A percentile compares a stretch with the other conserved stretches of the same genome.
phyloP scores from a whole-genome alignment of 2,797 vertebrate genomes.

The Garrulus glandarius region DNA sequence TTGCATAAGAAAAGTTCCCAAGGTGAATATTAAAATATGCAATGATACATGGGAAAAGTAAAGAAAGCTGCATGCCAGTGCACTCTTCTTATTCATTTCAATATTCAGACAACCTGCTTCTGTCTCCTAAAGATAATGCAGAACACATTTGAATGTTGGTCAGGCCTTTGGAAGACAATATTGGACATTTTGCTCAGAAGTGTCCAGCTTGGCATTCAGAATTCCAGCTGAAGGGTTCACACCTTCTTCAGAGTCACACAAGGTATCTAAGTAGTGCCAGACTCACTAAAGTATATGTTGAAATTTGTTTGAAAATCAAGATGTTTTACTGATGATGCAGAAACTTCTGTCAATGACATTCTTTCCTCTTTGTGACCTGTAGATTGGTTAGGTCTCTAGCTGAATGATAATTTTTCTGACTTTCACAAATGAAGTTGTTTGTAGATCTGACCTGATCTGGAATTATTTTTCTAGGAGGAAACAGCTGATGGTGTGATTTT shows the following conservation, averaged over 20 bases:
- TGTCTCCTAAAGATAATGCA: not conserved
- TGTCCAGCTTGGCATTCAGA: not conserved
- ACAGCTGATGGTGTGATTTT: not conserved
- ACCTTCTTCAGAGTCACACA: not conserved
- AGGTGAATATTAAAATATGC: not conserved
- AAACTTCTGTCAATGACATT: not conserved
- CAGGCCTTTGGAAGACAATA: not conserved
- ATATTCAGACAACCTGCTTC: not conserved
- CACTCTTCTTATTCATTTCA: not conserved
- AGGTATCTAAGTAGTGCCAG: not conserved
- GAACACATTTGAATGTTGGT: not conserved
- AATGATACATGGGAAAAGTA: not conserved
- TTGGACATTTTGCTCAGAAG: not conserved
- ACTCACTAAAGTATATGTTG: not conserved
- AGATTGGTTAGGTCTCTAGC: not conserved
- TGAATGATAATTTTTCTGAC: not conserved
- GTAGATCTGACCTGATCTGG: not conserved
- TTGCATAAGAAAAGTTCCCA: not conserved
- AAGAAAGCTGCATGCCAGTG: not conserved
- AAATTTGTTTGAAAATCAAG: not conserved
- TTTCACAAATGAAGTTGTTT: not conserved
- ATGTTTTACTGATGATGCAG: not conserved
- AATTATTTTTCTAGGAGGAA: not conserved
- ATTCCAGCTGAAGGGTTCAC: not conserved
- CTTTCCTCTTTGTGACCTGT: not conserved